phyloP scores from a whole-genome alignment of 2,888 invertebrate species.

The Opisthograptis luteolata region DNA sequence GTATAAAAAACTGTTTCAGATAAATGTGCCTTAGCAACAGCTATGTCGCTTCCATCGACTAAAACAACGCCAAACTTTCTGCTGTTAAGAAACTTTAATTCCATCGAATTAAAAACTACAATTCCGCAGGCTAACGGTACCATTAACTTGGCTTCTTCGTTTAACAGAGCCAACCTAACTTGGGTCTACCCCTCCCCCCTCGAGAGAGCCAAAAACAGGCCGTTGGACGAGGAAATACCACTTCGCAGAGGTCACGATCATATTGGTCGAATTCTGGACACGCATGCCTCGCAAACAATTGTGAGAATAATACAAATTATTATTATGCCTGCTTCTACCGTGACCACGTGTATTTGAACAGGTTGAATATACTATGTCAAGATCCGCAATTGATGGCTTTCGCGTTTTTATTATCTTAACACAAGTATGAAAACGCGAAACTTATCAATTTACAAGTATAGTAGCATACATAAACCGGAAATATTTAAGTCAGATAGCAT shows the following conservation, averaged over 20 bases:
- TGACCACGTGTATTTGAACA: slow-evolving; percentile 6
- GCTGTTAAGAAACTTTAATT: neutral
- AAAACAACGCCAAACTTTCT: slow-evolving; percentile 1
- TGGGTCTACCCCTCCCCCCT: slow-evolving; percentile 16
- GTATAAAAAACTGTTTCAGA: slow-evolving; percentile 18
- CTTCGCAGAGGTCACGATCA: slow-evolving; percentile 8
- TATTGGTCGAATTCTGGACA: slow-evolving; percentile 17
- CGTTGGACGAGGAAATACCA: slow-evolving; percentile 17
- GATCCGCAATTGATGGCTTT: too few relatives aligned
- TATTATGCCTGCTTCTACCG: slow-evolving; percentile 2
- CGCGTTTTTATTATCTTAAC: too few relatives aligned
- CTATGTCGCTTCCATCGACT: slow-evolving; percentile 17
- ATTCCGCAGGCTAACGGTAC: slow-evolving; percentile 1
- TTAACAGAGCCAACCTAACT: slow-evolving; percentile 12
- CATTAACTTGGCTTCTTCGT: slow-evolving; percentile 1
- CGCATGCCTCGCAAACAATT: slow-evolving; percentile 24
- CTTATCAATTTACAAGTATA: too few relatives aligned
- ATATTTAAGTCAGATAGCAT: too few relatives aligned
- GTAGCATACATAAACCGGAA: too few relatives aligned
- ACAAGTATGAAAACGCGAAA: neutral
- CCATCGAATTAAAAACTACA: neutral
- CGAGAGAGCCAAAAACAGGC: slow-evolving; percentile 21
- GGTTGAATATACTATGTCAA: too few relatives aligned
- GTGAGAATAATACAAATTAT: slow-evolving; percentile 13
- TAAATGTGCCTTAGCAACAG: slow-evolving; percentile 24